Evolutionary conservation across 2,888 invertebrate species (phyloP), one percentile per base, ranked within the genome.

Genomic region (Camponotus fellah): DNA sequence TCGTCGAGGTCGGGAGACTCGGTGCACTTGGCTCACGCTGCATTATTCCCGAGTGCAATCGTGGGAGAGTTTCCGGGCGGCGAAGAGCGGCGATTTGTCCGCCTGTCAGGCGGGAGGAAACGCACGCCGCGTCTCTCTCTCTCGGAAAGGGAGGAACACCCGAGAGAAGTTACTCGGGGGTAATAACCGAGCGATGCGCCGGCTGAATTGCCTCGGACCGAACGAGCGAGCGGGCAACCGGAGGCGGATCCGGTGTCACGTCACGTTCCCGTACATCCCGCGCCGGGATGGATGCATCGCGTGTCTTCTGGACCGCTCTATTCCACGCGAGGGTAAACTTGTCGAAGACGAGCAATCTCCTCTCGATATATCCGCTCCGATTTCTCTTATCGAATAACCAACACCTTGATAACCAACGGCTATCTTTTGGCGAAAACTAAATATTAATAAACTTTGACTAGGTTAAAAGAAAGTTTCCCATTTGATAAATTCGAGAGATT

Each of bases 201-300:
- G 89, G 87, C 76, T 89, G 90, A 89, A 90, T 89, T 83, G 89
- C 86, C 76, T 87, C 85, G 87, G 89, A 90, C 79, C 82, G 88
- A 87, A 74, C 85, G 84, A 82, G 84, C 80, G 81, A 87, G 80
- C 85, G 82, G 76, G 84, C 80, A 83, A 90, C 90, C 89, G 89
- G 90, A 90, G 90, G 91, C 91, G 90, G 91, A 91, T 91, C 89
- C 89, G 90, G 89, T 91, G 89, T 91, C 90, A 86, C 89, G 90
- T 91, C 91, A 90, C 91, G 89, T 85, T 91, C 85, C 81, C 75
- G 80, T 87, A 82, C 79, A 85, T 87, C 87, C 77, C 53, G 21
- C 81, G 82, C 76, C 76, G 77, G 86, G 65, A 77, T 83, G 82
- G 68, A 81, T 84, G 87, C 88, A 86, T 89, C 89, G 89, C 88